Base-by-base conservation (phyloP, 2,797 vertebrate genomes). In the Hephaestus fuliginosus region DNA sequence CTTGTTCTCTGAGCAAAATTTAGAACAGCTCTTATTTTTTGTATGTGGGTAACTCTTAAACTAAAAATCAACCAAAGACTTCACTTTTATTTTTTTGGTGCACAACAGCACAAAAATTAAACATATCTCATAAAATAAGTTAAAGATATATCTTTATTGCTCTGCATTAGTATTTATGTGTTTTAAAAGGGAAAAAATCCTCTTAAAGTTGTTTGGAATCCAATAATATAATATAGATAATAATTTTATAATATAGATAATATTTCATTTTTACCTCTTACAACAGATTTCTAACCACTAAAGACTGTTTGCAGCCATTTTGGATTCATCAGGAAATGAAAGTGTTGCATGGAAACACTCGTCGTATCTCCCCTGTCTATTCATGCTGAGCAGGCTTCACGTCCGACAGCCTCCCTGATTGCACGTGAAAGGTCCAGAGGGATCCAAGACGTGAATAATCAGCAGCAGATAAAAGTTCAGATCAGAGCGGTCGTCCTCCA, bases 401-500 rank as follows among this genome's bases (percentile, higher is more conserved):
- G 28, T 74, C 55, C 57, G 66, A 83, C 65, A 71, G 67, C 17
- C 62, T 63, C 30, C 49, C 75, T 80, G 76, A 86, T 66, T 60
- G 66, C 76, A 70, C 49, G 36, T 1, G 67, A 25, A 71, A 70
- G 12, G 51, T 83, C 77, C 51, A 3, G 30, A 36, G 46, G 68
- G 76, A 64, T 78, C 56, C 66, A 2, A 76, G 78, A 55, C 74
- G 13, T 63, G 72, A 25, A 25, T 25, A 78, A 88, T 84, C 77
- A 76, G 17, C 52, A 43, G 67, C 67, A 62, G 76, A 83, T 86
- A 73, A 76, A 90, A 81, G 33, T 76, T 65, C 69, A 73, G 70
- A 61, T 68, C 55, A 63, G 71, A 43, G 81, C 20, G 49, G 71
- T 84, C 66, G 0, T 25, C 69, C 22, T 49, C 46, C 2, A 51